Evolutionary conservation across 1,140 invertebrate genomes (phyloP), one percentile per base, ranked within the genome.

Genomic region (Hirudo medicinalis): DNA sequence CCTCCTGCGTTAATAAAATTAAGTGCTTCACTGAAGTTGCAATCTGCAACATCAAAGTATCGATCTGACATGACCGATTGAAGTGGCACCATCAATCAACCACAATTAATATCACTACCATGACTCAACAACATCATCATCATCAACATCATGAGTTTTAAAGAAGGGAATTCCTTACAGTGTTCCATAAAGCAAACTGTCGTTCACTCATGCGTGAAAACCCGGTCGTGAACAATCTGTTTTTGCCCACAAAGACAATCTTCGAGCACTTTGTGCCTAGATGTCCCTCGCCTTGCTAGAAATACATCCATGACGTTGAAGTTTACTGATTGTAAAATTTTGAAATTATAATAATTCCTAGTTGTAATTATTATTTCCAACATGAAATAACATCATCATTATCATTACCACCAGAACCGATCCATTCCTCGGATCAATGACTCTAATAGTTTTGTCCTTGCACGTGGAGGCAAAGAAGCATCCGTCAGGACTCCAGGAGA

Each of bases 231-330:
- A 94, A 83, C 25, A 96, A 83, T 49, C 87, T 83, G 9, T 87
- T 89, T 11, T 86, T 86, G 73, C 87, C 85, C 15, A 94, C 83
- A 82, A 92, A 95, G 15, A 90, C 88, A n/a, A 90, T 91, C 83
- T 95, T 94, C 0, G 93, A 93, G 13, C 94, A 92, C 79, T 94
- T 92, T 0, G 91, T 88, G 32, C 92, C 91, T 49, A 87, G 84
- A 80, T 95, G 92, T 76, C 91, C 92, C 6, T 86, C 76, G 19
- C 89, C 90, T 83, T 92, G 88, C 89, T 91, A 79, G 57, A 22
- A 60, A 22, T 60, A 22, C 8, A 60, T 6, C 15, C 4, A 60
- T 60, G 15, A 6, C 4, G 15, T 6, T 60, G 8, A 22, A 63
- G 9, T 19, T 32, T 25, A 63, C 4, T 63, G 1, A 63, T 19